Evolutionary conservation across 1,140 invertebrate species (phyloP).

Genomic region (Temnothorax longispinosus): DNA sequence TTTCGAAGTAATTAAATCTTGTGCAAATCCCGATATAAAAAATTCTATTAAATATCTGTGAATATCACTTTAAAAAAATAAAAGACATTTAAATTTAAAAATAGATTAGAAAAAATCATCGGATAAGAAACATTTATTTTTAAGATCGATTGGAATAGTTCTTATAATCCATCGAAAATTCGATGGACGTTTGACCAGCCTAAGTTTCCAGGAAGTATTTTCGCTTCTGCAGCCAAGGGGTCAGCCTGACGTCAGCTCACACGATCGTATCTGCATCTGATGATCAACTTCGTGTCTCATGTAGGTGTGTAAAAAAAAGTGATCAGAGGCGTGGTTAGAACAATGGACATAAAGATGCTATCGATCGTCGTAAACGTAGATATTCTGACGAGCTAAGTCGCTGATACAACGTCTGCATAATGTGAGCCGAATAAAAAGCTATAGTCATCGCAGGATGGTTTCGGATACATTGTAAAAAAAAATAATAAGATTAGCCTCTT

Average conservation of each 20-base stretch:
- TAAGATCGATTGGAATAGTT: constrained; percentile 2
- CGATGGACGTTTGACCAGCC: neutral
- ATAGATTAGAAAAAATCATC: neutral
- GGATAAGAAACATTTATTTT: neutral
- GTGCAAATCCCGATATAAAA: too few relatives aligned
- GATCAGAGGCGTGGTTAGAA: constrained; percentile 65
- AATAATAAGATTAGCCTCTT: neutral
- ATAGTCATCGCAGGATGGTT: constrained; percentile 13
- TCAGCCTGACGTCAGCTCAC: constrained; percentile 3
- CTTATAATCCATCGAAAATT: constrained; percentile 21
- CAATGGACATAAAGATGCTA: constrained; percentile 65
- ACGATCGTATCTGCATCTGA: constrained; percentile 17
- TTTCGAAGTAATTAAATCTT: neutral
- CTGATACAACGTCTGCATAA: constrained; percentile 42
- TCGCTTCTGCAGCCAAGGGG: neutral
- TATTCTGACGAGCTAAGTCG: constrained; percentile 55
- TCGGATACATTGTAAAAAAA: neutral
- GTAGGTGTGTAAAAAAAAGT: constrained; percentile 43
- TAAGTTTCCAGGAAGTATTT: constrained; percentile 40
- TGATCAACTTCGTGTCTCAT: constrained; percentile 12
- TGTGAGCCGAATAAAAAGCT: neutral
- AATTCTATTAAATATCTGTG: neutral
- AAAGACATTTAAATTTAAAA: neutral
- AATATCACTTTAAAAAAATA: neutral
- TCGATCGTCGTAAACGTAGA: constrained; percentile 65